Evolutionary conservation across 2,888 invertebrate genomes (phyloP).

Genomic region (Caenorhabditis sp.): DNA sequence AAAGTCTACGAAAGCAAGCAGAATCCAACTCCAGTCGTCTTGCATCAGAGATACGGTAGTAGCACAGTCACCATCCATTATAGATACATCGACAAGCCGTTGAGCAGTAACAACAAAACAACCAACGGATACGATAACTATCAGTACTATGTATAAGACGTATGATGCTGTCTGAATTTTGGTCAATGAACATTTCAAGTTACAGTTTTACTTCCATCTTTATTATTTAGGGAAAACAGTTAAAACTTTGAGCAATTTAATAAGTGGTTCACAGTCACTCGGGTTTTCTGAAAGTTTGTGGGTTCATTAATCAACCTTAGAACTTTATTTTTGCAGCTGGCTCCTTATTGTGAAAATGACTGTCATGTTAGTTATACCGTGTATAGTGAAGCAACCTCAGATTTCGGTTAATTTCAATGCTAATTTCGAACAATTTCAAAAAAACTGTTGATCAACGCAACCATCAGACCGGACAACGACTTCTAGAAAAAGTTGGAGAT

Average conservation of each 20-base stretch:
- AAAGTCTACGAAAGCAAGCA: constrained; percentile 16
- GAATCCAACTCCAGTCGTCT: constrained; percentile 41
- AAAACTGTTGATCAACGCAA: too few species aligned
- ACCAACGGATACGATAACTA: constrained; percentile 49
- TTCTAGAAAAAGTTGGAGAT: too few species aligned
- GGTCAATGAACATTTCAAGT: constrained; percentile 10
- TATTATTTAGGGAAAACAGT: not conserved
- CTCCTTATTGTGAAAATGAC: not conserved
- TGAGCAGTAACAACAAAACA: constrained; percentile 23
- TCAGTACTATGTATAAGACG: constrained; percentile 41
- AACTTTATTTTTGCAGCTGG: too few species aligned
- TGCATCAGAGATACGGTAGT: constrained; percentile 47
- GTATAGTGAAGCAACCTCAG: too few species aligned
- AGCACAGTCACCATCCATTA: constrained; percentile 45
- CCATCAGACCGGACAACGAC: too few species aligned
- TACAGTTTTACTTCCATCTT: not conserved
- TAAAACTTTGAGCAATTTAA: too few species aligned
- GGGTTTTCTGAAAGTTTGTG: too few species aligned
- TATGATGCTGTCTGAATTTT: not conserved
- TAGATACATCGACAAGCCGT: constrained; percentile 32
- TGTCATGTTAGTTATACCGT: too few species aligned
- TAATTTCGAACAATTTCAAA: too few species aligned
- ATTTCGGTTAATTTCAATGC: too few species aligned
- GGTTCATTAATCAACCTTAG: too few species aligned
- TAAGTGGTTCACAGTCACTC: too few species aligned